Conservation (phyloP, 2,113 vertebrate species). For the Semicossyphus pulcher region DNA sequence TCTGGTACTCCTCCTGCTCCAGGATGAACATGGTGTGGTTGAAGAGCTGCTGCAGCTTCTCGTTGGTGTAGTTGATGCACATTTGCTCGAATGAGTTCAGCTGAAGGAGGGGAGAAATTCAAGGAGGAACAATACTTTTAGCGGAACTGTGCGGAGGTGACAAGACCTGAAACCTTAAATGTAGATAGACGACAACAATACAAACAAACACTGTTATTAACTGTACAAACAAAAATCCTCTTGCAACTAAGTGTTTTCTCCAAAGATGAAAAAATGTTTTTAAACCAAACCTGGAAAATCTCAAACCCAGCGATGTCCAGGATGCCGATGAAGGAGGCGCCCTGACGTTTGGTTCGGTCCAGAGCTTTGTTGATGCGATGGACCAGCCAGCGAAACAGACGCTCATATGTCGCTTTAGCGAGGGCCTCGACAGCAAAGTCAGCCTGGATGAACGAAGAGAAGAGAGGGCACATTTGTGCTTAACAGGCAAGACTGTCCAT, state of each 20-base stretch:
- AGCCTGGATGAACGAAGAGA: constrained; percentile 82
- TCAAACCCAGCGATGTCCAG: constrained; percentile 98
- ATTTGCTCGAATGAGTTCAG: constrained; percentile 96
- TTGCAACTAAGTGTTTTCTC: background rate
- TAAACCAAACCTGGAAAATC: constrained; percentile 92
- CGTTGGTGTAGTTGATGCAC: constrained; percentile 97
- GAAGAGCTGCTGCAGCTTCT: constrained; percentile 97
- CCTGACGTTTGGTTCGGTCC: constrained; percentile 97
- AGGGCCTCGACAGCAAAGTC: constrained; percentile 98
- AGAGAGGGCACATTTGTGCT: background rate
- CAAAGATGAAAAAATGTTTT: background rate
- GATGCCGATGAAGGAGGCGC: constrained; percentile 98
- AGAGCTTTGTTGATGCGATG: constrained; percentile 98
- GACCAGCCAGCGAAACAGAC: constrained; percentile 98
- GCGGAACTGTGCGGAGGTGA: background rate
- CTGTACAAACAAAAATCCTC: too few relatives aligned
- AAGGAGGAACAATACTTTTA: background rate
- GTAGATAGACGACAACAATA: background rate
- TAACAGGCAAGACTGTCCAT: background rate
- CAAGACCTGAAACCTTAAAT: background rate
- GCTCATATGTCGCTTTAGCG: constrained; percentile 97
- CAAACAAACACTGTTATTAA: background rate
- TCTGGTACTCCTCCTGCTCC: constrained; percentile 97
- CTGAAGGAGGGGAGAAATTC: constrained; percentile 69
- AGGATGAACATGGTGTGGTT: constrained; percentile 95